Evolutionary conservation across 1,140 invertebrate genomes (phyloP).

Genomic region (Lucilia cuprina): DNA sequence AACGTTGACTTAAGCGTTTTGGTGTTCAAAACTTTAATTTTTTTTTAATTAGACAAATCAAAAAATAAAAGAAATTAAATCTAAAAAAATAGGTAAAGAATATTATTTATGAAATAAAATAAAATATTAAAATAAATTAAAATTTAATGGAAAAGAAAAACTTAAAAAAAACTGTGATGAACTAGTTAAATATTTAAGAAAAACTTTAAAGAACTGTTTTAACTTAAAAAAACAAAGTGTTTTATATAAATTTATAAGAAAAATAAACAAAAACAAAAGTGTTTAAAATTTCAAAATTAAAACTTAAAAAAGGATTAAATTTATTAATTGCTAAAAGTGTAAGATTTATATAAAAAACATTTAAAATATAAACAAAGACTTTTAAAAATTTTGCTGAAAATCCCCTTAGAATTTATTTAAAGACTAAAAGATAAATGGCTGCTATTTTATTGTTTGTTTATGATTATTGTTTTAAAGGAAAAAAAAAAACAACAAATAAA

Average conservation of each 20-base stretch:
- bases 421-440: too few relatives aligned
- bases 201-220: not conserved
- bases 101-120: not conserved
- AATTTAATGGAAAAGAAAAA: not conserved
- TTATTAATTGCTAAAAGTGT: not conserved
- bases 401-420: too few relatives aligned
- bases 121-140: not conserved
- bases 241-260: too few relatives aligned
- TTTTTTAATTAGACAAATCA: not conserved
- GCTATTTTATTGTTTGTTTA: too few relatives aligned
- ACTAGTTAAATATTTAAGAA: not conserved
- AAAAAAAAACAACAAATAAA: too few relatives aligned
- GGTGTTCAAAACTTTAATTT: not conserved
- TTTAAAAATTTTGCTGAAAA: too few relatives aligned
- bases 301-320: not conserved
- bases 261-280: not conserved
- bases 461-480: too few relatives aligned
- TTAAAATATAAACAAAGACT: too few relatives aligned
- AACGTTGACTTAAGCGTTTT: slow-evolving; percentile 1
- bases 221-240: not conserved
- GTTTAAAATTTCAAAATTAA: not conserved
- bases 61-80: not conserved
- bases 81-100: slow-evolving; percentile 15
- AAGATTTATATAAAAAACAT: not conserved
- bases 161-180: not conserved